Conservation (phyloP, 2,113 vertebrate species). For the Perognathus longimembris region DNA sequence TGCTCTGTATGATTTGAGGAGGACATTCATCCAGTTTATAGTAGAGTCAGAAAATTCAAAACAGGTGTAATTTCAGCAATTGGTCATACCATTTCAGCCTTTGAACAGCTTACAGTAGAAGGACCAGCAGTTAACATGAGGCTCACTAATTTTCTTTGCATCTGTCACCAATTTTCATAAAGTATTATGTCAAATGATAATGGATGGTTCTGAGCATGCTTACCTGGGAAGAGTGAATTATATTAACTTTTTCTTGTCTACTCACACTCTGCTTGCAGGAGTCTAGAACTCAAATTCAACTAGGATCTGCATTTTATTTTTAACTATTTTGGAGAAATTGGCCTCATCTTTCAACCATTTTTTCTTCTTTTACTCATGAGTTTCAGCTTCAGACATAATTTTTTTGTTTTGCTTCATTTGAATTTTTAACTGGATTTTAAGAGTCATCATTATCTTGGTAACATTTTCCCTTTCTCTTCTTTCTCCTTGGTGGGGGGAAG, state of each 20-base stretch:
- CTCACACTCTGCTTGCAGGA: neutral
- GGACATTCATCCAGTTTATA: neutral
- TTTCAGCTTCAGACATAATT: neutral
- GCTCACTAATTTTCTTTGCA: conserved; percentile 14
- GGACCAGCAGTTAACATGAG: neutral
- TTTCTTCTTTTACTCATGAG: neutral
- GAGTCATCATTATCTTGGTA: neutral
- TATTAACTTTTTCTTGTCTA: neutral
- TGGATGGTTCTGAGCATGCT: neutral
- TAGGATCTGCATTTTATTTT: neutral
- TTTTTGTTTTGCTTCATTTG: neutral
- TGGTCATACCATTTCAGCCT: no score
- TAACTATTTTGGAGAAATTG: neutral
- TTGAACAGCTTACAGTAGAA: neutral
- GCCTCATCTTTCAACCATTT: neutral
- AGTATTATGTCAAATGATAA: neutral
- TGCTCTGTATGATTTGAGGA: neutral
- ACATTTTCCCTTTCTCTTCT: no score
- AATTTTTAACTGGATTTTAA: neutral
- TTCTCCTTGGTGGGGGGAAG: no score
- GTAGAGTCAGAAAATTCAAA: neutral
- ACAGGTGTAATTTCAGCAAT: neutral
- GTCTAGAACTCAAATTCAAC: neutral
- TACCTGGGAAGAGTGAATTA: neutral
- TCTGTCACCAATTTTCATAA: neutral